Base-by-base conservation (phyloP, 2,797 vertebrate genomes). In the Sciurus vulgaris region DNA sequence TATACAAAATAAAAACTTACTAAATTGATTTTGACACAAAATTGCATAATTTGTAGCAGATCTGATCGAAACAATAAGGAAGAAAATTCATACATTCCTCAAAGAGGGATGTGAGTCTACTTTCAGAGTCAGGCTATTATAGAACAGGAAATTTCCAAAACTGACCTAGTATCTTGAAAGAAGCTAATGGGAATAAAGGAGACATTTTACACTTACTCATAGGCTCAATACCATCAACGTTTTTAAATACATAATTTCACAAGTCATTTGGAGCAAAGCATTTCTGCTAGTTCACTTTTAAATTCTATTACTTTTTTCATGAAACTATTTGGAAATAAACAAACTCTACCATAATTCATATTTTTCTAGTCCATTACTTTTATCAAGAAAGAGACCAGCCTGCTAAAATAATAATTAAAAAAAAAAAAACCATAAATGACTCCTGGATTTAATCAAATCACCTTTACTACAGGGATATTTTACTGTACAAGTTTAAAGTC, bases 21-120 rank as follows among this genome's bases (percentile, higher is more conserved):
- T 38, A 82, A 72, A 67, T 24, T 79, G 14, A 76, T 82, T 91
- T 95, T 56, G 72, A 82, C 20, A 74, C 61, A 18, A 95, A 95
- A 20, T 51, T 78, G 7, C n/a, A 54, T 38, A 38, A 78, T 72
- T 69, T 85, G 61, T 24, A 86, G 38, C 20, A 73, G 54, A 78
- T 77, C 17, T 72, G 30, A 96, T 30, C 22, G 18, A 77, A 91
- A 94, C 14, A 89, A 47, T 18, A 77, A 92, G 49, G 86, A 63
- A 73, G 54, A 85, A 87, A 49, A n/a, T 17, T 51, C 33, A 51
- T 38, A 61, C 1, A 15, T 70, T 61, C 78, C 20, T 84, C 41
- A 63, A 7, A 79, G 38, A 93, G 24, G 7, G 33, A 18, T 67
- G 13, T 38, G 24, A 3, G 14, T 73, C 73, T 87, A 49, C 47